Percentiles rank a stretch among this genome's conserved stretches.
Evolutionary conservation across 2,113 vertebrate species (phyloP).

Genomic region (Rhynchomys soricoides): DNA sequence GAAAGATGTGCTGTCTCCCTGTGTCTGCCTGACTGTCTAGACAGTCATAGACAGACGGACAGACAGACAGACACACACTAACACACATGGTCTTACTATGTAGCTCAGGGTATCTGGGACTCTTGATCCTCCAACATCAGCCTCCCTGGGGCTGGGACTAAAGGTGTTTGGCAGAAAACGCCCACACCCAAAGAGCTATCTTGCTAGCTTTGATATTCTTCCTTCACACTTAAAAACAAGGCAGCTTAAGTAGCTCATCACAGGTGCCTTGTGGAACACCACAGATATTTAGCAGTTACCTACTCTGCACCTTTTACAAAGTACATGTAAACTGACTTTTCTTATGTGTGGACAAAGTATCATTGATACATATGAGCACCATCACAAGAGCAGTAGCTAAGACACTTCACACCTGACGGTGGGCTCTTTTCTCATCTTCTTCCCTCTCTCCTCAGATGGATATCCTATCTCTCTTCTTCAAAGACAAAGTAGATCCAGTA

Average conservation of each 20-base stretch:
- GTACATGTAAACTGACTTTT: constrained; percentile 41
- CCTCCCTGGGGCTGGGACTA: background rate
- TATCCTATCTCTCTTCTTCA: background rate
- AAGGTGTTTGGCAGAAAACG: background rate
- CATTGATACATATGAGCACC: background rate
- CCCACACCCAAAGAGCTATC: background rate
- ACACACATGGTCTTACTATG: background rate
- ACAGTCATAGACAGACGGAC: too few relatives aligned
- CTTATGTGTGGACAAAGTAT: constrained; percentile 18
- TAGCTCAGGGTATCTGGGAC: background rate
- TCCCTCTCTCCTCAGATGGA: background rate
- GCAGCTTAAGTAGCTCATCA: background rate
- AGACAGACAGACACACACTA: too few relatives aligned
- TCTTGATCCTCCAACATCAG: background rate
- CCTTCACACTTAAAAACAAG: background rate
- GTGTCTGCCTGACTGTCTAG: background rate
- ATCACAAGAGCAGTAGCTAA: background rate
- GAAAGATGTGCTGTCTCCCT: background rate
- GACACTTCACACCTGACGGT: background rate
- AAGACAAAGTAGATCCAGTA: background rate
- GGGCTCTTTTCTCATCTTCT: background rate
- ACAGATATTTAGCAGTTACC: background rate
- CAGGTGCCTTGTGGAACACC: background rate
- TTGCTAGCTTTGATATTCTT: background rate
- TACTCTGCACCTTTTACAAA: background rate